These are phyloP conservation scores for Carpatolechia fugitivella DNA, from an alignment of 2,888 invertebrate genomes.

Conservation along the genomic window DNA sequence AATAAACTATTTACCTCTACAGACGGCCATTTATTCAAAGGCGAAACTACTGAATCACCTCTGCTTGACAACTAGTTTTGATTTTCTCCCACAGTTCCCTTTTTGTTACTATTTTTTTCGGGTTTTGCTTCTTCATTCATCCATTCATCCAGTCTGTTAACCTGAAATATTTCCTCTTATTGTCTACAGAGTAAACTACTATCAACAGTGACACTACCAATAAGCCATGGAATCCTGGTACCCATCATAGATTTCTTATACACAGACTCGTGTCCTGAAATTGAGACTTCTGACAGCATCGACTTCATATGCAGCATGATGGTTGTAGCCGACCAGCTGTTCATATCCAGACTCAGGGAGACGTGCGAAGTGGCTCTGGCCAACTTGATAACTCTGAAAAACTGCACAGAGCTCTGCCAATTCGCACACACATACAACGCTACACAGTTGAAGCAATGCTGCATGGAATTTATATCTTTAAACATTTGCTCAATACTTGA, in stretches of 20 bases:
- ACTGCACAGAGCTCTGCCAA: slow-evolving; percentile 87
- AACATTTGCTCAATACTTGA: slow-evolving; percentile 87
- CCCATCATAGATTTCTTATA: slow-evolving; percentile 88
- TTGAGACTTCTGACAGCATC: slow-evolving; percentile 81
- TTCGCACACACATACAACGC: slow-evolving; percentile 89
- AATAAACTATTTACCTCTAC: too few species aligned
- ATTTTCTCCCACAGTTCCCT: too few species aligned
- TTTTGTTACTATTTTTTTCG: too few species aligned
- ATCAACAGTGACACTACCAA: slow-evolving; percentile 78
- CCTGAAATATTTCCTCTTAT: neutral
- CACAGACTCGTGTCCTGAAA: slow-evolving; percentile 81
- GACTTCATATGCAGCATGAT: slow-evolving; percentile 87
- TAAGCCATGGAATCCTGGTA: slow-evolving; percentile 79
- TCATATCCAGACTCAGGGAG: slow-evolving; percentile 84
- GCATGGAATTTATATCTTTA: slow-evolving; percentile 87
- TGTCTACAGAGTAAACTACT: slow-evolving; percentile 72
- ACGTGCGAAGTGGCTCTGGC: slow-evolving; percentile 84
- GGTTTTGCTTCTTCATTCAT: too few species aligned
- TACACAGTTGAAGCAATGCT: slow-evolving; percentile 82
- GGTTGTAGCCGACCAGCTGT: slow-evolving; percentile 88
- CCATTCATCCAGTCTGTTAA: too few species aligned
- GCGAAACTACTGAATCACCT: too few species aligned
- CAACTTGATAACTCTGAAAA: slow-evolving; percentile 84
- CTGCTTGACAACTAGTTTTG: too few species aligned
- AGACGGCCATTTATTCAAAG: too few species aligned